These are phyloP conservation scores for Chrysotoxum bicinctum DNA, from an alignment of 2,888 invertebrate genomes.

Conservation along the genomic window DNA sequence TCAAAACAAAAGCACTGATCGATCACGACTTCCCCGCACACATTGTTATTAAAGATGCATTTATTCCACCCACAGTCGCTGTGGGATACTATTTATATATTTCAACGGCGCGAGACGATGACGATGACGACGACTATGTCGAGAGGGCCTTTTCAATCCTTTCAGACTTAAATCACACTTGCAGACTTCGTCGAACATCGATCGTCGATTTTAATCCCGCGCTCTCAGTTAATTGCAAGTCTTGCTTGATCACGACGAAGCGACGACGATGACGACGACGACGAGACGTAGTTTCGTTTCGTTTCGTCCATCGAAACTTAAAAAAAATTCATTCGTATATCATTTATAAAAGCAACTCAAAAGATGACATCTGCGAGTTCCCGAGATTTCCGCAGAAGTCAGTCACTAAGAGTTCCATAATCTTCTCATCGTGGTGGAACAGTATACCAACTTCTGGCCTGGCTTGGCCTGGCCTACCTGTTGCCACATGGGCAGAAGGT, in stretches of 20 bases:
- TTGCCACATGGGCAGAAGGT: slow-evolving; percentile 33
- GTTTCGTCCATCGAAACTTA: slow-evolving; percentile 37
- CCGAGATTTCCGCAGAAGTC: slow-evolving; percentile 69
- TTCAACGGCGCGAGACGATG: too few species aligned
- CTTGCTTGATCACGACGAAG: slow-evolving; percentile 64
- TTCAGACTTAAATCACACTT: slow-evolving; percentile 29
- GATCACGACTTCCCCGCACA: slow-evolving; percentile 58
- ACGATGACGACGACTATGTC: background rate
- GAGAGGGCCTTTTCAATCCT: slow-evolving; percentile 36
- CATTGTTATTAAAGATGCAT: slow-evolving; percentile 71
- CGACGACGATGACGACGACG: background rate
- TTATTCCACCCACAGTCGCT: slow-evolving; percentile 67
- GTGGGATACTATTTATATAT: slow-evolving; percentile 28
- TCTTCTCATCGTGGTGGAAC: slow-evolving; percentile 43
- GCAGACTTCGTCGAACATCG: slow-evolving; percentile 49
- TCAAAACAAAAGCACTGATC: slow-evolving; percentile 59
- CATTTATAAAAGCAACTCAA: slow-evolving; percentile 47
- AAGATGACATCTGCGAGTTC: slow-evolving; percentile 71
- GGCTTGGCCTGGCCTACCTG: slow-evolving; percentile 43
- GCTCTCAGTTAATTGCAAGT: slow-evolving; percentile 70
- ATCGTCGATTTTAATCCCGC: slow-evolving; percentile 65
- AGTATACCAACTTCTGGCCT: slow-evolving; percentile 12
- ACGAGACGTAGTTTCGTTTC: background rate
- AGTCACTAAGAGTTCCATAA: slow-evolving; percentile 61
- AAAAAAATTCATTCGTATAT: slow-evolving; percentile 59